Evolutionary conservation across 2,888 invertebrate species (phyloP).

Genomic region (Cyclophora punctaria): DNA sequence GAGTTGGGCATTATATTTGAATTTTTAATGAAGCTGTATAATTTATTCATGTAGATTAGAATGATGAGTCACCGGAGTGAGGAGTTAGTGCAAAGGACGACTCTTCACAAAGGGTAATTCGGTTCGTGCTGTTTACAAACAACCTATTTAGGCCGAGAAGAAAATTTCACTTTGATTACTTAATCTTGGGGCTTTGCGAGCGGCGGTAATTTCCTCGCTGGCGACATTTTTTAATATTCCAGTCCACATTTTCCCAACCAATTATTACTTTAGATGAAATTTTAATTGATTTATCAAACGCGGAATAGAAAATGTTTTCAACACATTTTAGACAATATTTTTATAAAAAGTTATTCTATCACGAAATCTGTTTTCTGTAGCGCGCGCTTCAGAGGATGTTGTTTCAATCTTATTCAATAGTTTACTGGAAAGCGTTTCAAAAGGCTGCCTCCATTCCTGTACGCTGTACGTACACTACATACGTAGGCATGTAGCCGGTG

Average conservation of each 20-base stretch:
- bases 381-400: background rate
- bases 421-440: background rate
- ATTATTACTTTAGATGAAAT: background rate
- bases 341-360: too few species aligned
- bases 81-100: constrained; percentile 9
- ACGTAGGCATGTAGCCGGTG: constrained; percentile 5
- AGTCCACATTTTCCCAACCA: constrained; percentile 5
- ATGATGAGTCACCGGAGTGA: constrained; percentile 8
- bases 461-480: constrained; percentile 3
- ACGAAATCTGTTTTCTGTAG: too few species aligned
- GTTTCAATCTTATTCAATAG: constrained; percentile 2
- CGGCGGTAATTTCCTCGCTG: constrained; percentile 24
- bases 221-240: constrained; percentile 22
- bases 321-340: too few species aligned
- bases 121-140: constrained; percentile 20
- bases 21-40: constrained; percentile 22
- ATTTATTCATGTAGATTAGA: constrained; percentile 24
- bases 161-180: constrained; percentile 26
- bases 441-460: background rate
- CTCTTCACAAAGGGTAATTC: constrained; percentile 16
- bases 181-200: constrained; percentile 20
- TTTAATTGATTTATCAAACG: too few species aligned
- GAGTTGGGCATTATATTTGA: constrained; percentile 17
- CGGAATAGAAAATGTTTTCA: too few species aligned
- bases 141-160: constrained; percentile 17